phyloP scores from a whole-genome alignment of 1,140 invertebrate species.

The Telenomus remus region DNA sequence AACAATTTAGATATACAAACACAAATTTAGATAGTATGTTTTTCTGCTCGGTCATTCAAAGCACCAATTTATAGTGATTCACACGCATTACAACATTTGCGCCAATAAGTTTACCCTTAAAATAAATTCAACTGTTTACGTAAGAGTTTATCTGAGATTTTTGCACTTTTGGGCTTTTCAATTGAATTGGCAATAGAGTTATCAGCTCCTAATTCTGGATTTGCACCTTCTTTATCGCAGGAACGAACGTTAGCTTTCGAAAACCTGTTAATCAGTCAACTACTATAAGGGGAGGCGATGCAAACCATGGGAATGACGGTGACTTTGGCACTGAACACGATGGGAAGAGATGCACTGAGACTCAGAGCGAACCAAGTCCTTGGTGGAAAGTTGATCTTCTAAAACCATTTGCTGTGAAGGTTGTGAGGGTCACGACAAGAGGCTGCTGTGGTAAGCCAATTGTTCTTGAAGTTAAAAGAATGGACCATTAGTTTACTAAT shows the following conservation, averaged over 20 bases:
- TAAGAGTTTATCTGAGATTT: too few relatives aligned
- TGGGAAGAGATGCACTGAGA: conserved; percentile 90
- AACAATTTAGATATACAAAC: too few relatives aligned
- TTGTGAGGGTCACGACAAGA: conserved; percentile 89
- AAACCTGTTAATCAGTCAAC: conserved; percentile 93
- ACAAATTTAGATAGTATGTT: too few relatives aligned
- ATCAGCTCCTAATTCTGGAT: too few relatives aligned
- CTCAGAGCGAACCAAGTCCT: conserved; percentile 89
- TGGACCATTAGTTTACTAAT: too few relatives aligned
- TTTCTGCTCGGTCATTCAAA: too few relatives aligned
- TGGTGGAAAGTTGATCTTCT: conserved; percentile 95
- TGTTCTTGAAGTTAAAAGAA: background rate
- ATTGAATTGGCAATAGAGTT: too few relatives aligned
- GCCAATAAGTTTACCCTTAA: too few relatives aligned
- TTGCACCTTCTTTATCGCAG: conserved; percentile 67
- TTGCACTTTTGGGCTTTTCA: too few relatives aligned
- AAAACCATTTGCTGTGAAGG: conserved; percentile 86
- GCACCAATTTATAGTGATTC: too few relatives aligned
- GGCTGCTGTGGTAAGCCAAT: conserved; percentile 84
- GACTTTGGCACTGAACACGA: conserved; percentile 88
- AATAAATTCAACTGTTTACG: too few relatives aligned
- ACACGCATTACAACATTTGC: too few relatives aligned
- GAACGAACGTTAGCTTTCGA: conserved; percentile 89
- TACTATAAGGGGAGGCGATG: conserved; percentile 86
- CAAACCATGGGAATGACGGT: conserved; percentile 90